Evolutionary conservation across 2,888 invertebrate species (phyloP), one percentile per base, ranked within the genome.

Genomic region (Dicycla oo): DNA sequence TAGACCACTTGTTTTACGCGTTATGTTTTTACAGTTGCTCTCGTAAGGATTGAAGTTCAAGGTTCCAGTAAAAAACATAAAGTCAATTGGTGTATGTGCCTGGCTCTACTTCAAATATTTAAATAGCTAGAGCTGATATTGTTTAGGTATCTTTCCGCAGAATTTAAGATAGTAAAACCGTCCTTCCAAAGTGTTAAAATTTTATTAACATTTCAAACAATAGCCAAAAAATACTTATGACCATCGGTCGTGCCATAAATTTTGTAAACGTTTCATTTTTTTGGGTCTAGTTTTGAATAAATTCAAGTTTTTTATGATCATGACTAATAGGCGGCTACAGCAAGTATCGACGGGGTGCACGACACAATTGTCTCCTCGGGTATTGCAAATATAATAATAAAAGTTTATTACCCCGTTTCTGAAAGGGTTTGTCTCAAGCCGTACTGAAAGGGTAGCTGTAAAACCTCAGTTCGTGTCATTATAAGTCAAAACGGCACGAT

Each of bases 301-400:
- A 92, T 90, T 86, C 82, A 80, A 78, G 85, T 87, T 90, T 91
- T 93, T 93, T 93, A 87, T 86, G 81, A 86, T 91, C 93, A 93
- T 93, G 94, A 95, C 95, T 94, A 95, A 95, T 95, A 94, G 81
- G 87, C 87, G 90, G 89, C 90, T 89, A 87, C 84, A 89, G 88
- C 88, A 84, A 84, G 79, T 86, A 91, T 84, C 95, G 89, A 89
- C 94, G 91, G 95, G 95, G 95, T 90, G 94, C 91, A 89, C 78
- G 84, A 86, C 83, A 83, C 88, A 89, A 93, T 93, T 92, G 93
- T 94, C 93, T 92, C 87, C 87, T 91, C 71, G 84, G 88, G 90
- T 93, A 89, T 95, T 91, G 95, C 96, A 95, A 95, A 96, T 94
- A 95, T 95, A 93, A 95, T 94, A 95, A 94, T 94, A 95, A 94